Base-by-base conservation (phyloP, 2,888 invertebrate genomes). In the Ephialtes manifestator region DNA sequence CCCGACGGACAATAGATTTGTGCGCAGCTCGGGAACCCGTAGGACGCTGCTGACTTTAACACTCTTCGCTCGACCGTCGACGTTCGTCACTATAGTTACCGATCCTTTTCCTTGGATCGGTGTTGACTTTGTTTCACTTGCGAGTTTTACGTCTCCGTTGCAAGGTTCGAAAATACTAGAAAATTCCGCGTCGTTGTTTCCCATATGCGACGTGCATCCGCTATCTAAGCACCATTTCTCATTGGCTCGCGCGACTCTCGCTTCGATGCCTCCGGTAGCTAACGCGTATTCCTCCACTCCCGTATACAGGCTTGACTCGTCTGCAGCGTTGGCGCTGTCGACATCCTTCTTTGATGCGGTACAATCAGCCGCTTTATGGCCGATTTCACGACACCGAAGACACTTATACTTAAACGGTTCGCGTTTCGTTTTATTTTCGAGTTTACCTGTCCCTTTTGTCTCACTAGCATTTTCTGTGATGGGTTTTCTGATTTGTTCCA, bases 211-310 rank as follows among this genome's bases (percentile, higher is more conserved):
- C 7, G 85, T 87, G 51, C 83, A 82, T 5, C 84, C 80, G 39
- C 86, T 87, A 63, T 85, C 83, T 0, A 85, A 51, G 35, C 85
- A 85, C 85, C 83, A 85, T 46, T 79, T 53, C 20, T 31, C 63
- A 11, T 48, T 48, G 31, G n/a, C 31, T 28, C 28, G 75, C 31
- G 53, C 28, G 60, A 11, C 31, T n/a, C 2, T 28, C 10, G 35
- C 63, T n/a, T 48, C 60, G 8, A 74, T 7, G 15, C 43, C 43
- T 74, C 20, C 28, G 18, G 24, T 28, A 18, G 58, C 58, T 2
- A 58, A 24, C 58, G 10, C 28, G 28, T 58, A 58, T 24, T n/a
- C n/a, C n/a, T 58, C 70, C 5, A 20, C 35, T 4, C 13, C 48
- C 13, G 63, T 24, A n/a, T 63, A 72, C 35, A 80, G 39, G 46